A percentile compares a stretch with the other conserved stretches of the same genome.
Conservation (phyloP, 2,888 invertebrate genomes). For the Acanthopleura granulata region DNA sequence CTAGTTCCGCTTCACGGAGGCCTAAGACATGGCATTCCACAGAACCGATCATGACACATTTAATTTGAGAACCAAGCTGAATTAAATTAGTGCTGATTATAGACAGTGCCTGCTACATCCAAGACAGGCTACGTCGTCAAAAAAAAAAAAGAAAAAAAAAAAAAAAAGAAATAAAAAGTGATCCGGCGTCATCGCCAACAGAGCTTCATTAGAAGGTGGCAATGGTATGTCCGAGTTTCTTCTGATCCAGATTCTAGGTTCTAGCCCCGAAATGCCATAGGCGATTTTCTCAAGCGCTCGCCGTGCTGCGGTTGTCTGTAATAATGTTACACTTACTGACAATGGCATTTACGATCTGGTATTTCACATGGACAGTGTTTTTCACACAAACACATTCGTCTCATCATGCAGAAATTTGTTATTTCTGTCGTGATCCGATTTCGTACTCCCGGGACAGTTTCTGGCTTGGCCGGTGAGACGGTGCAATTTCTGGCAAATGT, state of each 20-base stretch:
- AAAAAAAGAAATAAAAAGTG: too few species aligned
- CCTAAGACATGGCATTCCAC: not conserved
- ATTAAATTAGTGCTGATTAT: not conserved
- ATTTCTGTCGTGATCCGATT: too few species aligned
- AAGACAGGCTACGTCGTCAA: not conserved
- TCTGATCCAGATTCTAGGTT: not conserved
- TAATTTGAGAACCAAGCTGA: slow-evolving; percentile 1
- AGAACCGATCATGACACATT: not conserved
- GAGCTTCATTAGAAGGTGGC: not conserved
- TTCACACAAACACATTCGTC: too few species aligned
- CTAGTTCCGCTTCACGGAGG: not conserved
- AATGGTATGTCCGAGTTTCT: not conserved
- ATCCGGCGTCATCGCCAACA: not conserved
- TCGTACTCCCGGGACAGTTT: too few species aligned
- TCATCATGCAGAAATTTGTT: too few species aligned
- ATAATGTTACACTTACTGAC: slow-evolving; percentile 9
- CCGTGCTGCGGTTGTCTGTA: not conserved
- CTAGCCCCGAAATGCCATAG: not conserved
- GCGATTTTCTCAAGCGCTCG: slow-evolving; percentile 1
- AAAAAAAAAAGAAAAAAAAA: not conserved
- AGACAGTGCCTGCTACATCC: not conserved
- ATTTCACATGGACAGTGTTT: not conserved
- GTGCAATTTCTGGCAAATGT: too few species aligned
- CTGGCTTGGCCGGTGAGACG: too few species aligned
- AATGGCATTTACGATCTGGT: not conserved